phyloP scores from a whole-genome alignment of 2,113 vertebrate species.

The Mesoclemmys tuberculata region DNA sequence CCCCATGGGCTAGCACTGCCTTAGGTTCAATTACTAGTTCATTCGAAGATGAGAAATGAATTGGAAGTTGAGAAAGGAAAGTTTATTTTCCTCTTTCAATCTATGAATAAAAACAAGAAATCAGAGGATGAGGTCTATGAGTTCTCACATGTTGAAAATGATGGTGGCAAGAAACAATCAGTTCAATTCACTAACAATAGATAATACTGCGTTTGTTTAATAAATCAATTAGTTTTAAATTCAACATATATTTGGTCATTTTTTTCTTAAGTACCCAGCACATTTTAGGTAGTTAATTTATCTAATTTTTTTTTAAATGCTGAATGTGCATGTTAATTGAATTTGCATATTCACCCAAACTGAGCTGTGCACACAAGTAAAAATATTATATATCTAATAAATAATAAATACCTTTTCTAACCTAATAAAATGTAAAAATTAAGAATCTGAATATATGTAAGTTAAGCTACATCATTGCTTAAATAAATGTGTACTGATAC shows the following conservation, averaged over 20 bases:
- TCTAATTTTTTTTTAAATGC: neutral
- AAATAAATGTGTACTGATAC: neutral
- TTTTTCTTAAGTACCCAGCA: neutral
- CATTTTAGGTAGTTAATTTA: neutral
- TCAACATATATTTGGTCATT: neutral
- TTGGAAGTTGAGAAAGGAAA: neutral
- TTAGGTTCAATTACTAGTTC: neutral
- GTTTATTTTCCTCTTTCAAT: neutral
- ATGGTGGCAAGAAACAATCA: neutral
- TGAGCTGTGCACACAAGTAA: neutral
- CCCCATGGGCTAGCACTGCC: neutral
- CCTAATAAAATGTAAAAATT: neutral
- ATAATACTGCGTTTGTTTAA: neutral
- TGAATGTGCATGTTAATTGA: neutral
- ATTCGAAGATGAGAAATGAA: neutral
- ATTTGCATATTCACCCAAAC: neutral
- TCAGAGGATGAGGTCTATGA: neutral
- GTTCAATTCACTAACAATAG: neutral
- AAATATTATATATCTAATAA: neutral
- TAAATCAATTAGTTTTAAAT: neutral
- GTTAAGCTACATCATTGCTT: neutral
- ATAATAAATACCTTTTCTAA: neutral
- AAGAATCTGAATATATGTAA: neutral
- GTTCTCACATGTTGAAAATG: neutral
- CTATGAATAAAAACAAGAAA: neutral